Percentiles rank a stretch among this genome's conserved stretches.
These are phyloP conservation scores for Pyrgilauda ruficollis DNA, from an alignment of 2,113 vertebrate species.

Conservation along the genomic window DNA sequence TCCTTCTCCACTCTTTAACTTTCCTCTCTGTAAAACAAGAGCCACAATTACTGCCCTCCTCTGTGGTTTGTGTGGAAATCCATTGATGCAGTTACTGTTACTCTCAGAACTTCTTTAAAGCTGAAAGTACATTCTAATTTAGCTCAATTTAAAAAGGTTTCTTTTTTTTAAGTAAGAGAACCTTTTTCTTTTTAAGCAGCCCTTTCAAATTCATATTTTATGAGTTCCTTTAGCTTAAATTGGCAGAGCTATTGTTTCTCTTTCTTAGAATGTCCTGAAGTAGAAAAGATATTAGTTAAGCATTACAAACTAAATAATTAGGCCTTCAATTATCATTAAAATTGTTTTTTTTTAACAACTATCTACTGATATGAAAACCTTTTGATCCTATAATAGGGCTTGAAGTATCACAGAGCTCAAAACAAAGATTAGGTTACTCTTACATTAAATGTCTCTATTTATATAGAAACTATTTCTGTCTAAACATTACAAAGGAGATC, in stretches of 20 bases:
- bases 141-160: not conserved
- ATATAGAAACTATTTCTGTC: not conserved
- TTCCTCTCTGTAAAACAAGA: not conserved
- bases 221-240: not conserved
- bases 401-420: not conserved
- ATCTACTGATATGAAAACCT: not conserved
- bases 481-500: not conserved
- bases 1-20: not conserved
- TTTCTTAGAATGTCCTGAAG: not conserved
- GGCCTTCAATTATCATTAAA: not conserved
- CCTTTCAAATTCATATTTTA: not conserved
- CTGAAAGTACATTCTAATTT: not conserved
- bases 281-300: not conserved
- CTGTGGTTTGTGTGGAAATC: not conserved
- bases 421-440: conserved; percentile 9
- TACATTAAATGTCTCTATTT: conserved; percentile 17
- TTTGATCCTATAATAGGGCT: not conserved
- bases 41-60: not conserved
- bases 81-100: not conserved
- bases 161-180: not conserved
- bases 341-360: not conserved
- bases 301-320: conserved; percentile 25
- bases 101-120: not conserved
- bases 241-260: not conserved
- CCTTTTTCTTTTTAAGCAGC: not conserved